Conservation (phyloP, 2,888 invertebrate genomes). For the Pseudolycoriella hygida region DNA sequence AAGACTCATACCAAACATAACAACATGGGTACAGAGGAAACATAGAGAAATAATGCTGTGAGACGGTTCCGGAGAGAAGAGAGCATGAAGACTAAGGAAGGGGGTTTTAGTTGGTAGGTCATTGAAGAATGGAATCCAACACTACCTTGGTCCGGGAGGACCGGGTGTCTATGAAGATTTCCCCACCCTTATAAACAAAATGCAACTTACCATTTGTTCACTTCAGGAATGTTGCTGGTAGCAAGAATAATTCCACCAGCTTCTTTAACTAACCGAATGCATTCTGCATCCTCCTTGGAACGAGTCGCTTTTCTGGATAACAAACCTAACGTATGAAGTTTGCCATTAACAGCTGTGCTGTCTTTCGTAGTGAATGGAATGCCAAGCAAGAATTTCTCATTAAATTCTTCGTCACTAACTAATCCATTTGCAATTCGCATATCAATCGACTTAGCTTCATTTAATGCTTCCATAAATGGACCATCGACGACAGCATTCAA, state of each 20-base stretch:
- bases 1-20: too few species aligned
- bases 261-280: slow-evolving; percentile 48
- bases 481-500: slow-evolving; percentile 74
- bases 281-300: slow-evolving; percentile 59
- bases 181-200: too few species aligned
- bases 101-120: too few species aligned
- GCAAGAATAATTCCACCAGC: slow-evolving; percentile 79
- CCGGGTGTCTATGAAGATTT: too few species aligned
- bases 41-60: too few species aligned
- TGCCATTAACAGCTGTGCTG: slow-evolving; percentile 59
- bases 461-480: slow-evolving; percentile 56
- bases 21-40: too few species aligned
- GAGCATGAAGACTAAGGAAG: too few species aligned
- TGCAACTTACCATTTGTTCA: slow-evolving; percentile 77
- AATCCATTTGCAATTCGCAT: slow-evolving; percentile 38
- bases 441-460: slow-evolving; percentile 62
- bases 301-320: slow-evolving; percentile 38
- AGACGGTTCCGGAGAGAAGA: too few species aligned
- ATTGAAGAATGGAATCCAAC: too few species aligned
- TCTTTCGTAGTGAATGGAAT: slow-evolving; percentile 90
- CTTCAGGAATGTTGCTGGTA: slow-evolving; percentile 83
- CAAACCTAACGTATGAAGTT: slow-evolving; percentile 52
- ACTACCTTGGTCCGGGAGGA: too few species aligned
- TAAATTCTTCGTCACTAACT: slow-evolving; percentile 42
- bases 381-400: slow-evolving; percentile 62